Conservation (phyloP, 1,140 invertebrate genomes). For the Tachypleus tridentatus region DNA sequence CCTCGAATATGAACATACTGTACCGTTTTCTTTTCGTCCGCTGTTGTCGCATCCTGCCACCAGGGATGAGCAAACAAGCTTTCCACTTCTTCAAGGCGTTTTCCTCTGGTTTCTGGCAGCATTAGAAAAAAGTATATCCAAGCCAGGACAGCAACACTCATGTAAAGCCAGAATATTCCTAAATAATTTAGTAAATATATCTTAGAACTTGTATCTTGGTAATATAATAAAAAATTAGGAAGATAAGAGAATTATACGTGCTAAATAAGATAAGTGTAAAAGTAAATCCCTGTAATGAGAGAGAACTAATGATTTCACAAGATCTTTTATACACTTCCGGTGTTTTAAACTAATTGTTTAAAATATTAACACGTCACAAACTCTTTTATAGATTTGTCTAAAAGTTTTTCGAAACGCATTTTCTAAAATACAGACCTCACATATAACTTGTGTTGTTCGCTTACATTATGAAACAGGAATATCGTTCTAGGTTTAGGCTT, state of each 20-base stretch:
- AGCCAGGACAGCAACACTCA: conserved; percentile 38
- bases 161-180: conserved; percentile 45
- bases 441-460: no score
- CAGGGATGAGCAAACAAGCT: conserved; percentile 32
- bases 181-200: conserved; percentile 21
- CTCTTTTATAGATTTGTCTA: no score
- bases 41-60: conserved; percentile 25
- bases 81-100: conserved; percentile 41
- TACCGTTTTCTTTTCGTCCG: conserved; percentile 33
- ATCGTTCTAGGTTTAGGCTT: no score
- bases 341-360: no score
- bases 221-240: background rate
- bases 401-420: no score
- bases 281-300: background rate
- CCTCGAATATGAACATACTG: conserved; percentile 40
- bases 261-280: background rate
- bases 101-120: conserved; percentile 45
- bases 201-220: background rate
- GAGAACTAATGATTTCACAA: no score
- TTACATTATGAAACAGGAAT: no score
- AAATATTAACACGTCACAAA: no score
- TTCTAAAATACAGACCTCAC: no score
- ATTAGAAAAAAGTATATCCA: conserved; percentile 38
- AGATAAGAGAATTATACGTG: background rate
- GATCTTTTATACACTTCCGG: no score